Conservation (phyloP, 2,888 invertebrate genomes). For the Oxyscelio sp. region DNA sequence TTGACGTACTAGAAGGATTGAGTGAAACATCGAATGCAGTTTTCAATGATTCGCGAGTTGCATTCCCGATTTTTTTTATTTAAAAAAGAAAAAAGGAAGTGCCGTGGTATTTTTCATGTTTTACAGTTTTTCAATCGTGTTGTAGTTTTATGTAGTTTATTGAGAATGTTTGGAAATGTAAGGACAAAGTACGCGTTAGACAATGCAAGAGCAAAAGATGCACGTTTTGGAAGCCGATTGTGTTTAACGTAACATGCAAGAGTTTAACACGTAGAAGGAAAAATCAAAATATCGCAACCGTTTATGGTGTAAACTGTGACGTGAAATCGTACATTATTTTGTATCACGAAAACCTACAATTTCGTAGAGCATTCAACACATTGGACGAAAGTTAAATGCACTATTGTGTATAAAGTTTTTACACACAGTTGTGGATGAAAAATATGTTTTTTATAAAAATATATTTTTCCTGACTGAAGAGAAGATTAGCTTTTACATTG, state of each 20-base stretch:
- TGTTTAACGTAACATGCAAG: slow-evolving; percentile 26
- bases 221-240: slow-evolving; percentile 7
- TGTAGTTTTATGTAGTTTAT: slow-evolving; percentile 72
- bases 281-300: slow-evolving; percentile 55
- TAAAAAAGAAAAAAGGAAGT: slow-evolving; percentile 4
- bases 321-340: slow-evolving; percentile 44
- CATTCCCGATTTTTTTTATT: slow-evolving; percentile 32
- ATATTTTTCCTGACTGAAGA: slow-evolving; percentile 67
- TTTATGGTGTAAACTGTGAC: slow-evolving; percentile 15
- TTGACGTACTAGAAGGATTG: slow-evolving; percentile 55
- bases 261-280: slow-evolving; percentile 31
- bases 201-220: slow-evolving; percentile 3
- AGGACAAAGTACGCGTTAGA: slow-evolving; percentile 9
- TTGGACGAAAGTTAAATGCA: slow-evolving; percentile 69
- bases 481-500: slow-evolving; percentile 69
- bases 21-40: slow-evolving; percentile 67
- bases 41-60: slow-evolving; percentile 43
- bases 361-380: slow-evolving; percentile 54
- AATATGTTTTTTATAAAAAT: slow-evolving; percentile 71
- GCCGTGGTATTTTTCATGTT: slow-evolving; percentile 44
- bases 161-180: slow-evolving; percentile 57
- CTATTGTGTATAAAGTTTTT: slow-evolving; percentile 70
- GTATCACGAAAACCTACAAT: slow-evolving; percentile 49
- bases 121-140: slow-evolving; percentile 63
- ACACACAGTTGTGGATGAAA: slow-evolving; percentile 56